These are phyloP conservation scores for Muscicapa adusta DNA, from an alignment of 2,113 vertebrate species.

Conservation along the genomic window DNA sequence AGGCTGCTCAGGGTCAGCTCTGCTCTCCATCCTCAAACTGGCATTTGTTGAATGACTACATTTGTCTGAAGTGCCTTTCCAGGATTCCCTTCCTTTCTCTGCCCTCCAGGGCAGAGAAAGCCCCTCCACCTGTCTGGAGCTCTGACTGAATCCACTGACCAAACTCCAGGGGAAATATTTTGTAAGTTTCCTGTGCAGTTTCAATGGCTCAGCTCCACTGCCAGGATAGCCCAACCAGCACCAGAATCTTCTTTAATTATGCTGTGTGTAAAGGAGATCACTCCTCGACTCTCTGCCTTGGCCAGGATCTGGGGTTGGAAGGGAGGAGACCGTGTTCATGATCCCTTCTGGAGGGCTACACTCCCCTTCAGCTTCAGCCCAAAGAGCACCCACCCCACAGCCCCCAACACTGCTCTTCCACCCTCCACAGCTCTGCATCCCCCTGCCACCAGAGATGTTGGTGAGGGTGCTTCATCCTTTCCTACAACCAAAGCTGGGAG, in stretches of 20 bases:
- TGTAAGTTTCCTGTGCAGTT: not conserved
- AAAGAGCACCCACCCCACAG: not conserved
- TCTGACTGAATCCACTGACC: not conserved
- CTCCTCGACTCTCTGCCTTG: rapidly evolving
- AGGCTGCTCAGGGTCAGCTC: not conserved
- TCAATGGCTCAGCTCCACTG: not conserved
- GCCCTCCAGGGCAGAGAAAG: not conserved
- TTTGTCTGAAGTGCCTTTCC: not conserved
- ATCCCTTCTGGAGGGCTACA: not conserved
- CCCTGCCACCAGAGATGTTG: not conserved
- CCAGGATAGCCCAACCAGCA: not conserved
- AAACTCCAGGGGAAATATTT: not conserved
- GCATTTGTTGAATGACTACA: not conserved
- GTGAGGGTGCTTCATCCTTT: not conserved
- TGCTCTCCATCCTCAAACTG: not conserved
- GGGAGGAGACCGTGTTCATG: rapidly evolving
- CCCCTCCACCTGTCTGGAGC: not conserved
- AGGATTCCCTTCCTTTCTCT: not conserved
- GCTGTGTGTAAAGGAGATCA: not conserved
- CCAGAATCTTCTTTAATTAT: not conserved
- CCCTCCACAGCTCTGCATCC: rapidly evolving
- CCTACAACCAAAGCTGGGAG: not conserved
- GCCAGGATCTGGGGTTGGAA: not conserved
- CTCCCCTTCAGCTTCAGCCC: not conserved
- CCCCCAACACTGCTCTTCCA: not conserved